Evolutionary conservation across 1,140 invertebrate genomes (phyloP).

Genomic region (Heliconius eleuchia): DNA sequence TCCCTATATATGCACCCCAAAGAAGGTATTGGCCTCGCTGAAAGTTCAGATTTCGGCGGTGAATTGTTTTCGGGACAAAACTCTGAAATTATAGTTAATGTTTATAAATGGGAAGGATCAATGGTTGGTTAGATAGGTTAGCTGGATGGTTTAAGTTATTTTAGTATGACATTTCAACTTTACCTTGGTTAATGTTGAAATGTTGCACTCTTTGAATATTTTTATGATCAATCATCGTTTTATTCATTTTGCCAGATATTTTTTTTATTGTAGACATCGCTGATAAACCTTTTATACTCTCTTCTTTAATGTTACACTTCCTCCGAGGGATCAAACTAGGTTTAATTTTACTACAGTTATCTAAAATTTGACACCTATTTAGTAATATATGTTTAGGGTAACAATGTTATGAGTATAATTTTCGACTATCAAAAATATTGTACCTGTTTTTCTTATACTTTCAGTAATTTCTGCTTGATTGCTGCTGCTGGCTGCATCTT

Average conservation of each 20-base stretch:
- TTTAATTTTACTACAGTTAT: constrained; percentile 24
- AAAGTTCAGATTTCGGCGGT: constrained; percentile 39
- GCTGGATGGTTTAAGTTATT: no score
- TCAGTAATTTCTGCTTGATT: background rate
- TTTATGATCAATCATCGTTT: constrained; percentile 31
- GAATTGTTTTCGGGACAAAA: constrained; percentile 34
- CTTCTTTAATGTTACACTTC: constrained; percentile 32
- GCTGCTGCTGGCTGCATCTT: background rate
- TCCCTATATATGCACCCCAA: constrained; percentile 49
- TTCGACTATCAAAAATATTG: background rate
- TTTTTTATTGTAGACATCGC: background rate
- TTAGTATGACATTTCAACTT: background rate
- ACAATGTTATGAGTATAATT: background rate
- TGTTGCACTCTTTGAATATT: constrained; percentile 54
- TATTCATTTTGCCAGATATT: background rate
- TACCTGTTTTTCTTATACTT: background rate
- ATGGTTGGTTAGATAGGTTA: no score
- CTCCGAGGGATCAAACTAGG: constrained; percentile 51
- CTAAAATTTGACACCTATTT: background rate
- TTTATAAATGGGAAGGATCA: background rate
- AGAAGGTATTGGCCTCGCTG: constrained; percentile 55
- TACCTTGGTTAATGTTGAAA: constrained; percentile 48
- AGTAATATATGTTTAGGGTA: background rate
- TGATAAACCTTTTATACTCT: constrained; percentile 12
- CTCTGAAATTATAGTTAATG: constrained; percentile 38